Evolutionary conservation across 2,113 vertebrate species (phyloP).

Genomic region (Atherinomorus stipes): DNA sequence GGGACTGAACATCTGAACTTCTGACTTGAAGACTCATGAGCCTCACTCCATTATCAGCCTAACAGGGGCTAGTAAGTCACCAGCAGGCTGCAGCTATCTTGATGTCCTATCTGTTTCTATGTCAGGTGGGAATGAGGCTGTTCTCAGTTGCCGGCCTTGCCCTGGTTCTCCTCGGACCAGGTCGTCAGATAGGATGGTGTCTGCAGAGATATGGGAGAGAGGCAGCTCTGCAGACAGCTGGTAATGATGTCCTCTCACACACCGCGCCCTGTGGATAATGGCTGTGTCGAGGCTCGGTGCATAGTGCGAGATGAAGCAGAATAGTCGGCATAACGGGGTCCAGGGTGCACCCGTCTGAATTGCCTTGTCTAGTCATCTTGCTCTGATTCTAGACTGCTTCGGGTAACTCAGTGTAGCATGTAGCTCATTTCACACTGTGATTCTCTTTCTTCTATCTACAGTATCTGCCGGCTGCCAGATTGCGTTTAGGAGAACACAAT

Average conservation of each 20-base stretch:
- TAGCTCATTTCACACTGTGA: slow-evolving; percentile 77
- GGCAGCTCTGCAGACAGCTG: slow-evolving; percentile 66
- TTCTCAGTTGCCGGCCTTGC: slow-evolving; percentile 66
- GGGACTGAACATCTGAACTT: slow-evolving; percentile 48
- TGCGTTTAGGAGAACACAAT: slow-evolving; percentile 71
- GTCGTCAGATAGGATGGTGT: slow-evolving; percentile 60
- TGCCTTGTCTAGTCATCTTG: slow-evolving; percentile 66
- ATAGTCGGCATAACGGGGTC: slow-evolving; percentile 45
- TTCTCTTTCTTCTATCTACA: slow-evolving; percentile 69
- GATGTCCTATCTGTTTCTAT: slow-evolving; percentile 73
- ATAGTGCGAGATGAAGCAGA: slow-evolving; percentile 57
- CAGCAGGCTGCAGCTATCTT: slow-evolving; percentile 55
- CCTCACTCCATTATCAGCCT: slow-evolving; percentile 66
- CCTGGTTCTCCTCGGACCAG: slow-evolving; percentile 42
- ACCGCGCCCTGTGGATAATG: slow-evolving; percentile 64
- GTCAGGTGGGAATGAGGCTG: slow-evolving; percentile 83
- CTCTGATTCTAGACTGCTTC: slow-evolving; percentile 52
- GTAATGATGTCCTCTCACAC: slow-evolving; percentile 78
- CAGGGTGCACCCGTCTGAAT: slow-evolving; percentile 43
- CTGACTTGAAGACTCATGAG: slow-evolving; percentile 51
- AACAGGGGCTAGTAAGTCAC: slow-evolving; percentile 48
- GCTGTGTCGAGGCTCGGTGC: slow-evolving; percentile 42
- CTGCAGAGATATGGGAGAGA: slow-evolving; percentile 52
- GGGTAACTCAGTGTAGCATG: slow-evolving; percentile 61
- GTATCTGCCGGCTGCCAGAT: slow-evolving; percentile 71